Conservation (phyloP, 2,888 invertebrate species). For the Nomada ruficornis region DNA sequence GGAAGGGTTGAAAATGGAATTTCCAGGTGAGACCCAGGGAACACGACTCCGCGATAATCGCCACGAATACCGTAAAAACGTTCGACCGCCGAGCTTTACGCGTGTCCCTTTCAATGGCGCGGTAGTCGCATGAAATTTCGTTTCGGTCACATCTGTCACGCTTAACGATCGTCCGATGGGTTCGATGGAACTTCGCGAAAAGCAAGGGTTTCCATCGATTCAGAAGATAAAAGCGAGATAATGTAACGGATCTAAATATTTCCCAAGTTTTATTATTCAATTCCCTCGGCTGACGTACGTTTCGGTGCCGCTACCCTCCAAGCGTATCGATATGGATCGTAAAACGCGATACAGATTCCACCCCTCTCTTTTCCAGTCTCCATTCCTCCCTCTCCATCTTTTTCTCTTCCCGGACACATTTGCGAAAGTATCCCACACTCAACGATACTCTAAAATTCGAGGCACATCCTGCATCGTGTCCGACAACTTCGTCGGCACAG, state of each 20-base stretch:
- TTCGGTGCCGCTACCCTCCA: not conserved
- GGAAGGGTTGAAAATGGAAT: not conserved
- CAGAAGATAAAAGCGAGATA: constrained; percentile 31
- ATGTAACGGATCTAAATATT: constrained; percentile 53
- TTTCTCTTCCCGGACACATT: constrained; percentile 14
- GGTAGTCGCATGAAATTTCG: not conserved
- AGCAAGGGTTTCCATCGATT: not conserved
- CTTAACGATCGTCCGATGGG: constrained; percentile 6
- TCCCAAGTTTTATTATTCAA: constrained; percentile 42
- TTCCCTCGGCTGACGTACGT: constrained; percentile 19
- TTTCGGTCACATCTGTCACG: constrained; percentile 10
- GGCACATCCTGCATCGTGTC: constrained; percentile 53
- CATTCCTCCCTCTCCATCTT: not conserved
- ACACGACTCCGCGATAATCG: not conserved
- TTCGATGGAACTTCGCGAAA: not conserved
- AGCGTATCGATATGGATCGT: constrained; percentile 47
- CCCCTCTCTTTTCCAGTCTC: not conserved
- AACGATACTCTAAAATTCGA: constrained; percentile 58
- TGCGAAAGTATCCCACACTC: constrained; percentile 40
- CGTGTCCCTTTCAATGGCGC: not conserved
- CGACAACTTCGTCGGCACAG: constrained; percentile 56
- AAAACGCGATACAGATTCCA: constrained; percentile 38
- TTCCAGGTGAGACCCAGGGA: not conserved
- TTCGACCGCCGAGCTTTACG: not conserved
- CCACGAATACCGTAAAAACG: not conserved